Percentiles rank a stretch among this genome's conserved stretches.
Conservation (phyloP, 1,140 invertebrate genomes). For the Steinernema feltiae region DNA sequence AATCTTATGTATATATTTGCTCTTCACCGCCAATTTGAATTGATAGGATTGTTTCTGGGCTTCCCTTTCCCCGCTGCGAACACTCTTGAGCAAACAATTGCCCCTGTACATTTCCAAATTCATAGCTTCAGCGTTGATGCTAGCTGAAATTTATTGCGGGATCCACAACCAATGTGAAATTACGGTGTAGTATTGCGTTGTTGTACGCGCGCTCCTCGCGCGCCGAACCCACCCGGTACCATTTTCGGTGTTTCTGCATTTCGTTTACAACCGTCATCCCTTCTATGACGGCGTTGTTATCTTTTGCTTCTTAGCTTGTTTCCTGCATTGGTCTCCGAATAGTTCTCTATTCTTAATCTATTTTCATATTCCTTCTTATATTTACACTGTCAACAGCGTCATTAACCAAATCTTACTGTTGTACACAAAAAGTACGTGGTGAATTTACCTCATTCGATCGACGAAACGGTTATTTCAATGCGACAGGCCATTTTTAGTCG, state of each 20-base stretch:
- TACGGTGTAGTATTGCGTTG: slow-evolving; percentile 7
- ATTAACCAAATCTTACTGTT: not conserved
- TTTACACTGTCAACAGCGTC: no score
- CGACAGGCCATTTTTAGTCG: not conserved
- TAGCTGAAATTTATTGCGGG: not conserved
- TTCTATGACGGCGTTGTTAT: no score
- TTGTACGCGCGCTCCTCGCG: not conserved
- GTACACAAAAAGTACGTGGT: slow-evolving; percentile 4
- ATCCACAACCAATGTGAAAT: not conserved
- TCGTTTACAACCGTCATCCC: no score
- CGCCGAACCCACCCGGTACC: not conserved
- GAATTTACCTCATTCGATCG: slow-evolving; percentile 2
- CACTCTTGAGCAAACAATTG: not conserved
- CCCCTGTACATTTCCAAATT: not conserved
- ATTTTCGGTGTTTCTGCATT: not conserved
- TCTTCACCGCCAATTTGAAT: slow-evolving; percentile 2
- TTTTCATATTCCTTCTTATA: not conserved
- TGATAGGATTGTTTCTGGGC: not conserved
- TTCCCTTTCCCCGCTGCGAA: not conserved
- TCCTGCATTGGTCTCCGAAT: not conserved
- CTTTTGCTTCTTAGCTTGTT: not conserved
- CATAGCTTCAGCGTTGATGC: not conserved
- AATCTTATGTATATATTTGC: not conserved
- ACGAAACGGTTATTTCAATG: no score
- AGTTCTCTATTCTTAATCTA: not conserved